These are phyloP conservation scores for Antennarius striatus DNA, from an alignment of 2,113 vertebrate species.

Conservation along the genomic window DNA sequence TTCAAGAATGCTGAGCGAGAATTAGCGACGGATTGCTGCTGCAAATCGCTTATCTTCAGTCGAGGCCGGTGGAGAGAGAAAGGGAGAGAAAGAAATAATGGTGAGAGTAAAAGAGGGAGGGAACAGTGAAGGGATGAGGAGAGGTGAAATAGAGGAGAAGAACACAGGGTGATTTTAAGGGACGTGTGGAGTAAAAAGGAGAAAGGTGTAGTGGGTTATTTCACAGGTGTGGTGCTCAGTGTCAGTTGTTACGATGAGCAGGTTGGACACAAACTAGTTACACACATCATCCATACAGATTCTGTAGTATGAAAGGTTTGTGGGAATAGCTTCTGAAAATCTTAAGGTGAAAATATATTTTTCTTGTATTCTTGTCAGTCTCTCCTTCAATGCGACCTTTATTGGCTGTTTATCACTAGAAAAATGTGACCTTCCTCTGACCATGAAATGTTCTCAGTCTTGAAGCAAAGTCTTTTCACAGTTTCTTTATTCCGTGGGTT, in stretches of 20 bases:
- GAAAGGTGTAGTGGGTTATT: not conserved
- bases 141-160: conserved; percentile 18
- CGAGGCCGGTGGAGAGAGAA: conserved; percentile 32
- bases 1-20: conserved; percentile 81
- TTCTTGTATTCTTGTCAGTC: too few species aligned
- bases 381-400: too few species aligned
- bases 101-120: conserved; percentile 18
- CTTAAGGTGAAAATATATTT: too few species aligned
- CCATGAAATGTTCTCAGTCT: too few species aligned
- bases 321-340: too few species aligned
- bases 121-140: conserved; percentile 6
- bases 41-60: conserved; percentile 75
- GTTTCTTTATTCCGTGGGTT: too few species aligned
- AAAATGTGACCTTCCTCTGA: too few species aligned
- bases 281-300: not conserved
- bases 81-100: conserved; percentile 4
- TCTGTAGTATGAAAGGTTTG: not conserved
- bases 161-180: conserved; percentile 19
- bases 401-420: too few species aligned
- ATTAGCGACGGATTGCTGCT: conserved; percentile 77
- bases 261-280: not conserved
- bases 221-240: not conserved
- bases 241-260: conserved; percentile 1
- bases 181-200: conserved; percentile 1
- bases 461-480: too few species aligned